phyloP scores from a whole-genome alignment of 2,113 vertebrate species.

The Paedocypris sp. region DNA sequence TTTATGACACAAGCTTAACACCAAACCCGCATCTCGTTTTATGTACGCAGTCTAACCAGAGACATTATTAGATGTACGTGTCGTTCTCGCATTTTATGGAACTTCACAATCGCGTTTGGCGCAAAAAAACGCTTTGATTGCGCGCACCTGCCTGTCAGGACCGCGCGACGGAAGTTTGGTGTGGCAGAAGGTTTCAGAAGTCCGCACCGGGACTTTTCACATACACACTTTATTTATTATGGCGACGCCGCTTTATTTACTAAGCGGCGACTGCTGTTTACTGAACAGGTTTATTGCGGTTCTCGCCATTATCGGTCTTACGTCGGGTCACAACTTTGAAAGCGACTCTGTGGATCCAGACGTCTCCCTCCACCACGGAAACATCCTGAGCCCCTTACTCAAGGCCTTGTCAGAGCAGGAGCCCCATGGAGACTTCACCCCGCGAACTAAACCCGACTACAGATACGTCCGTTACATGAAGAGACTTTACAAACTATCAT shows the following conservation, averaged over 20 bases:
- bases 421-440: constrained; percentile 37
- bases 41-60: no score
- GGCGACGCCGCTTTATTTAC: constrained; percentile 38
- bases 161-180: constrained; percentile 34
- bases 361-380: constrained; percentile 39
- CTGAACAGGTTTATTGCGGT: constrained; percentile 30
- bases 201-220: constrained; percentile 24
- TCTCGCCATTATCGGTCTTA: constrained; percentile 27
- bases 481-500: constrained; percentile 71
- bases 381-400: constrained; percentile 66
- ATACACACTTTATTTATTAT: constrained; percentile 37
- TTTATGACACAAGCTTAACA: no score
- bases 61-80: no score
- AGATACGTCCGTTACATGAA: constrained; percentile 80
- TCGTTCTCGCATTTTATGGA: background rate
- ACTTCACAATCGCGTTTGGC: background rate
- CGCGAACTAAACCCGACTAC: constrained; percentile 62
- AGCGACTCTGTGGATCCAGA: constrained; percentile 1
- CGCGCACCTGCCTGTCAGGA: constrained; percentile 46
- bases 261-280: constrained; percentile 19
- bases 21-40: no score
- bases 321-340: constrained; percentile 19
- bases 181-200: constrained; percentile 20
- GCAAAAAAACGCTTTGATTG: constrained; percentile 44
- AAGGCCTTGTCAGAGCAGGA: constrained; percentile 65